Conservation (phyloP, 2,113 vertebrate species). For the Austrofundulus limnaeus region DNA sequence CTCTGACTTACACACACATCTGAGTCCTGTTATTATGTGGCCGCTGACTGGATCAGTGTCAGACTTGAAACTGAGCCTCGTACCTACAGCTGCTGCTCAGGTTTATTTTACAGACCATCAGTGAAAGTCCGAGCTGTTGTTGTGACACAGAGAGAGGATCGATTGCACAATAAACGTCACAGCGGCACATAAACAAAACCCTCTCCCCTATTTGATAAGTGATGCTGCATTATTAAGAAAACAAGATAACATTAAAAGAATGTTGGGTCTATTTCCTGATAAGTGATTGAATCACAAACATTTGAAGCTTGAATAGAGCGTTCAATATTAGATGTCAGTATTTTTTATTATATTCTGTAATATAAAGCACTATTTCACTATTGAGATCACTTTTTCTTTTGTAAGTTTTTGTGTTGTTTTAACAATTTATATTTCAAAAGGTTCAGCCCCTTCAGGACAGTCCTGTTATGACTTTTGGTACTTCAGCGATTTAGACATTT, state of each 20-base stretch:
- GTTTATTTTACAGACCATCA: slow-evolving; percentile 55
- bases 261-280: slow-evolving; percentile 48
- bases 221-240: slow-evolving; percentile 52
- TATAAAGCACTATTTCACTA: too few relatives aligned
- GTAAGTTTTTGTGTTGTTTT: too few relatives aligned
- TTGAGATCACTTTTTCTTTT: too few relatives aligned
- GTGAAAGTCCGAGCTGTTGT: slow-evolving; percentile 48
- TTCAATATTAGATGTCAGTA: slow-evolving; percentile 19
- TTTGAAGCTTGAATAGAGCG: slow-evolving; percentile 3
- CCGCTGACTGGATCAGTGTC: slow-evolving; percentile 30
- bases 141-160: slow-evolving; percentile 30
- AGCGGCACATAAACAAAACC: slow-evolving; percentile 34
- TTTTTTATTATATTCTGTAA: too few relatives aligned
- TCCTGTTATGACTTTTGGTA: too few relatives aligned
- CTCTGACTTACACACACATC: slow-evolving; percentile 15
- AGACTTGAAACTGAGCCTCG: slow-evolving; percentile 56
- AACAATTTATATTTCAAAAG: too few relatives aligned
- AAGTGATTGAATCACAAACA: slow-evolving; percentile 30
- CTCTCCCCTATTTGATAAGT: slow-evolving; percentile 22
- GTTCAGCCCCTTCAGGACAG: too few relatives aligned
- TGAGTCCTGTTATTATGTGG: background rate
- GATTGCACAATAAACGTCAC: slow-evolving; percentile 33
- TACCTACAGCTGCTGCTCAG: slow-evolving; percentile 15
- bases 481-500: too few relatives aligned
- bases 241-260: slow-evolving; percentile 35